phyloP scores from a whole-genome alignment of 1,140 invertebrate species.

The Teleogryllus occipitalis region DNA sequence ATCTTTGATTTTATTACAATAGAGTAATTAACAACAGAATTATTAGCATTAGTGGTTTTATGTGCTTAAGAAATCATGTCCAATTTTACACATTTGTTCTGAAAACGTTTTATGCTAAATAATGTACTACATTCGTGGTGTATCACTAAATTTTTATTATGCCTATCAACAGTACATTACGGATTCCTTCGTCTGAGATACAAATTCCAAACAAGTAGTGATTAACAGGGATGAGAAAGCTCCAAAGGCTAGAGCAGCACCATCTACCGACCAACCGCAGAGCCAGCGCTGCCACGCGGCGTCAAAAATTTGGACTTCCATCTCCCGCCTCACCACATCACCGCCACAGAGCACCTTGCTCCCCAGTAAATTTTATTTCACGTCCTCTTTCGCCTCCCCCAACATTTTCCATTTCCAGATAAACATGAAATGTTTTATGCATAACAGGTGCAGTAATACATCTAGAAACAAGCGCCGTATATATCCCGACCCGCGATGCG shows the following conservation, averaged over 20 bases:
- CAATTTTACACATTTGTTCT: too few relatives aligned
- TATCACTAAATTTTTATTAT: too few relatives aligned
- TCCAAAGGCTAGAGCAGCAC: neutral
- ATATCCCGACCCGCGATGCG: neutral
- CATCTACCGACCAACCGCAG: neutral
- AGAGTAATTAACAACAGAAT: too few relatives aligned
- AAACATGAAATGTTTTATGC: slow-evolving; percentile 5
- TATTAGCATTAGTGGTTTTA: too few relatives aligned
- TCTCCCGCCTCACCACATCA: neutral
- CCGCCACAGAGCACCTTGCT: neutral
- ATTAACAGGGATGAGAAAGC: too few relatives aligned
- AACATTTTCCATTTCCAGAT: slow-evolving; percentile 5
- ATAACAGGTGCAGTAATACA: slow-evolving; percentile 1
- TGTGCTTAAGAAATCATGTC: too few relatives aligned
- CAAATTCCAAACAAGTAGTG: too few relatives aligned
- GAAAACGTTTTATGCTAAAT: too few relatives aligned
- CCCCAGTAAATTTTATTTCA: neutral
- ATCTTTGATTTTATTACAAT: too few relatives aligned
- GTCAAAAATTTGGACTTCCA: neutral
- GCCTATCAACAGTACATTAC: too few relatives aligned
- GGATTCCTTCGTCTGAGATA: too few relatives aligned
- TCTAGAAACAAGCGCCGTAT: neutral
- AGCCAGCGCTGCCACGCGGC: neutral
- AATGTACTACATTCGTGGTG: too few relatives aligned
- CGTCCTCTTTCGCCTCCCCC: neutral